Conservation (phyloP, 2,113 vertebrate species). For the Tetraodon nigroviridis region DNA sequence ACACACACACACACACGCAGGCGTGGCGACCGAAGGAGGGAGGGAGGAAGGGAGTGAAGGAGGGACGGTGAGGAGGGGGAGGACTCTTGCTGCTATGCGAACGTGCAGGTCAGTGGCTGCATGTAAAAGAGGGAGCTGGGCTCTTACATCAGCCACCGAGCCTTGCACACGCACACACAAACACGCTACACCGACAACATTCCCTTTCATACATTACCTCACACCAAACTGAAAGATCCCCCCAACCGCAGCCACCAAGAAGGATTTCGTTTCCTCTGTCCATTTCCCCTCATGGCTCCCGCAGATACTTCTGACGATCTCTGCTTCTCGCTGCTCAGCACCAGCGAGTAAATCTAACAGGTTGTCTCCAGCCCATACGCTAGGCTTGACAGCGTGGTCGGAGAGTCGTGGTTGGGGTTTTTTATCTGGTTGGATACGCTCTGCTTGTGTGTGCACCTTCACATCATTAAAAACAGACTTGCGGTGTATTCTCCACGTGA, state of each 20-base stretch:
- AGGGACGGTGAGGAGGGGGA: conserved; percentile 3
- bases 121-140: conserved; percentile 53
- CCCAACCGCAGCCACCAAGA: not conserved
- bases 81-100: conserved; percentile 38
- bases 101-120: conserved; percentile 54
- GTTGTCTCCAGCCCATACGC: too few relatives aligned
- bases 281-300: not conserved
- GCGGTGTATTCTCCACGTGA: too few relatives aligned
- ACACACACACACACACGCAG: conserved; percentile 19
- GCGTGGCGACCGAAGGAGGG: conserved; percentile 41
- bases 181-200: conserved; percentile 5
- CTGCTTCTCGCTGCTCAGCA: not conserved
- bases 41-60: conserved; percentile 1
- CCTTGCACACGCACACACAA: conserved; percentile 12
- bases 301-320: not conserved
- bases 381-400: too few relatives aligned
- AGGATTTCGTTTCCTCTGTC: not conserved
- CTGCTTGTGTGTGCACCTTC: too few relatives aligned
- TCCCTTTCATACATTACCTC: not conserved
- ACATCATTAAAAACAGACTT: too few relatives aligned
- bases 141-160: conserved; percentile 47
- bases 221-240: not conserved
- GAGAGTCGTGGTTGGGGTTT: too few relatives aligned
- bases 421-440: too few relatives aligned
- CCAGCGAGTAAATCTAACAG: not conserved